Percentiles rank a stretch among this genome's conserved stretches.
These are phyloP conservation scores for Fratercula arctica DNA, from an alignment of 2,797 vertebrate genomes.

Conservation along the genomic window DNA sequence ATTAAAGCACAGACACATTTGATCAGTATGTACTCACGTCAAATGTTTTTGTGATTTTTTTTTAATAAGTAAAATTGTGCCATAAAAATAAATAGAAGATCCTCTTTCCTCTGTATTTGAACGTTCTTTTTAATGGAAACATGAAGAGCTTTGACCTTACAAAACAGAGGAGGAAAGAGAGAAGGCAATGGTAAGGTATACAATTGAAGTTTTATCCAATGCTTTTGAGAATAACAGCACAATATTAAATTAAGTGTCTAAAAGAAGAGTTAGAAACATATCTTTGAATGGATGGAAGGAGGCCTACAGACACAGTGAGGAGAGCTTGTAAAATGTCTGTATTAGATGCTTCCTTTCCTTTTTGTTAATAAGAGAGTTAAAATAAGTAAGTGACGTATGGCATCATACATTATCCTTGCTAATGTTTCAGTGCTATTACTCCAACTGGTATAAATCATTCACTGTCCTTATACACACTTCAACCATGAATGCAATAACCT, in stretches of 20 bases:
- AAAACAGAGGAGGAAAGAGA: not conserved
- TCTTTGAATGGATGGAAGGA: not conserved
- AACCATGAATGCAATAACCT: not conserved
- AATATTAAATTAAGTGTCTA: not conserved
- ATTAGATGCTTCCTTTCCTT: not conserved
- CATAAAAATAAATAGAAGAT: not conserved
- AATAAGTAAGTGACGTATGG: not conserved
- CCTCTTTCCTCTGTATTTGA: not conserved
- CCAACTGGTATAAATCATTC: not conserved
- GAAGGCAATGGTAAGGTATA: not conserved
- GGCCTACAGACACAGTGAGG: not conserved
- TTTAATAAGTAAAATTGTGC: not conserved
- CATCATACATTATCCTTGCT: not conserved
- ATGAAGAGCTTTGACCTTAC: not conserved
- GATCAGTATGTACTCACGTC: not conserved
- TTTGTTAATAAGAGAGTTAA: not conserved
- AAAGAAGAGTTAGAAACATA: not conserved
- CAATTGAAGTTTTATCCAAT: not conserved
- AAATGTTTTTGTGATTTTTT: not conserved
- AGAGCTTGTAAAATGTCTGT: not conserved
- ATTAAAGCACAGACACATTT: not conserved
- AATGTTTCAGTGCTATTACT: not conserved
- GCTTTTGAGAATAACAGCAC: not conserved
- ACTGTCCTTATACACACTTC: not conserved
- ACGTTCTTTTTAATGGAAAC: not conserved